Base-by-base conservation (phyloP, 2,888 invertebrate species). In the Aporophyla lueneburgensis region DNA sequence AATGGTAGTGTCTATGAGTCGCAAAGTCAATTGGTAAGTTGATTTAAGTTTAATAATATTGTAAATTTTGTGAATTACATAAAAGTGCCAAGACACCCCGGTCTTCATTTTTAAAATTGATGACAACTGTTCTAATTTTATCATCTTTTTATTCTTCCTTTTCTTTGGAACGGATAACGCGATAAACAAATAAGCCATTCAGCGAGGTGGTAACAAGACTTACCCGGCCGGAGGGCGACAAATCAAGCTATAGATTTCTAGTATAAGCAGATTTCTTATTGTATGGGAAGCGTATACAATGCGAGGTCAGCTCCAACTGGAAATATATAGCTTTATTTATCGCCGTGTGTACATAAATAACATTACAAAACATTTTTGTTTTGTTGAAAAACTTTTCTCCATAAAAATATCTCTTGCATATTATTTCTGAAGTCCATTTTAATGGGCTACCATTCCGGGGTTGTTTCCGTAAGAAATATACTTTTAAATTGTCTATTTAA, bases 21-120 rank as follows among this genome's bases (percentile, higher is more conserved):
- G 82, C 94, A 92, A 88, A 93, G 91, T 80, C 94, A 93, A 91
- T 84, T 94, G 92, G 95, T 95, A 92, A 92, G 94, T 81, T 53
- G 14, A 61, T 71, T 68, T 51, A 53, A 71, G 16, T 66, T 61
- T n/a, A 16, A 27, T n/a, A 27, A n/a, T 27, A 43, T 54, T 54
- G 9, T 40, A 40, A 21, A 54, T 19, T 59, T 74, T 27, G 16
- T 66, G 19, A 33, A 4, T 16, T 33, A 27, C 16, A 7, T 40
- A 21, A 16, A 21, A 14, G 16, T 24, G 10, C 19, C 16, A 71
- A 14, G 21, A 40, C 7, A 43, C 43, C 27, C 46, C 16, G 24
- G 27, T 43, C 9, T 10, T 72, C 1, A 65, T 46, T 51, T 51
- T 63, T 24, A 2, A 33, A 33, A 33, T 33, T 33, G 33, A 24